A percentile compares a stretch with the other conserved stretches of the same genome.
phyloP scores from a whole-genome alignment of 2,113 vertebrate species.

The Pelecanus crispus region DNA sequence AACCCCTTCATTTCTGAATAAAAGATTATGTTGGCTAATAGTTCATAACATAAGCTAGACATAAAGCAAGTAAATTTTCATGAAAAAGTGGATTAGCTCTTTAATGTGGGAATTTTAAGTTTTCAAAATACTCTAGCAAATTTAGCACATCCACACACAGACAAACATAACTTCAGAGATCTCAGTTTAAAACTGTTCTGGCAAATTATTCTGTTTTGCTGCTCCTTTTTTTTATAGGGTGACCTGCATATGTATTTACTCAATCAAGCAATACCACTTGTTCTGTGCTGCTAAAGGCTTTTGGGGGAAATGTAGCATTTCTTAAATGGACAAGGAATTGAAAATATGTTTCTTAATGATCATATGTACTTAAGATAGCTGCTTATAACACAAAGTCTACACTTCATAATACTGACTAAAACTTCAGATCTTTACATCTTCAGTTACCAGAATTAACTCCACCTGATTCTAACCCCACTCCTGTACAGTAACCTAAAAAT shows the following conservation, averaged over 20 bases:
- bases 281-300: not conserved
- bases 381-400: not conserved
- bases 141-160: not conserved
- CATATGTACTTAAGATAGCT: not conserved
- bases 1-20: not conserved
- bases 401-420: not conserved
- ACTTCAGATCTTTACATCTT: not conserved
- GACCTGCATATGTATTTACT: not conserved
- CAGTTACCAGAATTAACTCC: not conserved
- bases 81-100: not conserved
- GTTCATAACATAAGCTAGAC: not conserved
- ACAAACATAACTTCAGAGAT: not conserved
- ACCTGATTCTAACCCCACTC: not conserved
- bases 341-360: not conserved
- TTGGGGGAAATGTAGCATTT: not conserved
- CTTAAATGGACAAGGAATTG: not conserved
- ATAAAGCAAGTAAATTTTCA: not conserved
- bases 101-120: not conserved
- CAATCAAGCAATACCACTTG: not conserved
- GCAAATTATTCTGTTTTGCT: not conserved
- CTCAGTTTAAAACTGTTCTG: not conserved
- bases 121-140: not conserved
- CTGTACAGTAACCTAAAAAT: not conserved
- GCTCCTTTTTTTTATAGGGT: not conserved
- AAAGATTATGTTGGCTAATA: not conserved